Percentiles rank a stretch among this genome's conserved stretches.
Evolutionary conservation across 2,888 invertebrate species (phyloP).

Genomic region (Dinocampus coccinellae): DNA sequence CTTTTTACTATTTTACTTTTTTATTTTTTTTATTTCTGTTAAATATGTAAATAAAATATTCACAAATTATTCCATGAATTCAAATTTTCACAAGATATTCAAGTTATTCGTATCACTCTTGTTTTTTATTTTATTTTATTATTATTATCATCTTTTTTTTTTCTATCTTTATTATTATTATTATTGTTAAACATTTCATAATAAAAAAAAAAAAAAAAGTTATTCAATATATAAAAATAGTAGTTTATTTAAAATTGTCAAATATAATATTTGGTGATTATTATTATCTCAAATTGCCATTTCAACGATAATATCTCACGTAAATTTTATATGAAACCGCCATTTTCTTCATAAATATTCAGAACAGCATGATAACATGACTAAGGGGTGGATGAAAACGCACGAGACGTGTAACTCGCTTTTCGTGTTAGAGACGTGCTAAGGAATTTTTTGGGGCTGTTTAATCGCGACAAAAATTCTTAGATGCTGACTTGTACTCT

Average conservation of each 20-base stretch:
- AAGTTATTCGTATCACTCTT: no score
- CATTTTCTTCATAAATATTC: constrained; percentile 10
- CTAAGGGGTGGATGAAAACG: not conserved
- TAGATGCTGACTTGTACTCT: not conserved
- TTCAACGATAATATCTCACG: constrained; percentile 15
- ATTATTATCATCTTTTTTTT: no score
- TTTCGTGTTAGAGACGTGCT: constrained; percentile 5
- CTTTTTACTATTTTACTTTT: no score
- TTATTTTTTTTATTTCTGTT: no score
- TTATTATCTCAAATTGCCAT: not conserved
- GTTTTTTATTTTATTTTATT: no score
- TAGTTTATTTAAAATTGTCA: not conserved
- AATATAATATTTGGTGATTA: not conserved
- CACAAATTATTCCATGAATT: no score
- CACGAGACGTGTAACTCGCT: not conserved
- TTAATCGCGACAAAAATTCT: not conserved
- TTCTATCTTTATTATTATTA: no score
- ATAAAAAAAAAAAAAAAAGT: not conserved
- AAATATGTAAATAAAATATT: no score
- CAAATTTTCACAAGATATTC: no score
- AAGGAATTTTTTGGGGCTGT: not conserved
- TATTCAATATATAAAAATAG: not conserved
- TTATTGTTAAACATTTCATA: no score
- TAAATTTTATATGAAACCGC: not conserved
- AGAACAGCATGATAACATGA: not conserved